Base-by-base conservation (phyloP, 2,888 invertebrate genomes). In the Cephalotes varians region DNA sequence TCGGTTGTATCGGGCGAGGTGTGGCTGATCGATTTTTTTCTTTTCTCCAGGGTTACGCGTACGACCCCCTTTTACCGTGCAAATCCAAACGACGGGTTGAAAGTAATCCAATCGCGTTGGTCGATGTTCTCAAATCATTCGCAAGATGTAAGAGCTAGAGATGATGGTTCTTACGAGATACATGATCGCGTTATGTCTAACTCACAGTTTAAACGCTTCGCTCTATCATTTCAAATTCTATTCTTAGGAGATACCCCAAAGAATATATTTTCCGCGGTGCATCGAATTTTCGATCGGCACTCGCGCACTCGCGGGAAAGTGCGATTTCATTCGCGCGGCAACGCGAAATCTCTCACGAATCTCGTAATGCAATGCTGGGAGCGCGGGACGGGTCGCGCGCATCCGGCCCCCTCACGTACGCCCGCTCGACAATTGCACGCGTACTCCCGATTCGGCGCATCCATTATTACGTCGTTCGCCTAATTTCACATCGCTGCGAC, bases 341-440 rank as follows among this genome's bases (percentile, higher is more conserved):
- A 64, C 64, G 64, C 64, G 69, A 87, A 54, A 88, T 80, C 79
- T 91, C 90, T 87, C 88, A 86, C 90, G 89, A 88, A 87, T 88
- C 85, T 86, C 82, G 82, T 79, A 88, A 86, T 79, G 85, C 76
- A 85, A 81, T 82, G 84, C 82, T 90, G 92, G 88, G 92, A 92
- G 90, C 88, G 71, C 80, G 44, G 28, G 62, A 77, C 56, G 56
- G 37, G 28, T 81, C 79, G 58, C 40, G n/a, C 80, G 54, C 56
- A 79, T 82, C 84, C 82, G 83, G 87, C 82, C 40, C 31, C 49
- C n/a, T 40, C 12, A 21, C n/a, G 12, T 85, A 87, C 81, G 86
- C 84, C 86, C 79, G 86, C 85, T 80, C 82, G 72, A 88, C 84
- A 87, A 88, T 62, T 87, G 81, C 82, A 10, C 40, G 49, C 83